Base-by-base conservation (phyloP, 2,888 invertebrate species). In the Acheta domesticus region DNA sequence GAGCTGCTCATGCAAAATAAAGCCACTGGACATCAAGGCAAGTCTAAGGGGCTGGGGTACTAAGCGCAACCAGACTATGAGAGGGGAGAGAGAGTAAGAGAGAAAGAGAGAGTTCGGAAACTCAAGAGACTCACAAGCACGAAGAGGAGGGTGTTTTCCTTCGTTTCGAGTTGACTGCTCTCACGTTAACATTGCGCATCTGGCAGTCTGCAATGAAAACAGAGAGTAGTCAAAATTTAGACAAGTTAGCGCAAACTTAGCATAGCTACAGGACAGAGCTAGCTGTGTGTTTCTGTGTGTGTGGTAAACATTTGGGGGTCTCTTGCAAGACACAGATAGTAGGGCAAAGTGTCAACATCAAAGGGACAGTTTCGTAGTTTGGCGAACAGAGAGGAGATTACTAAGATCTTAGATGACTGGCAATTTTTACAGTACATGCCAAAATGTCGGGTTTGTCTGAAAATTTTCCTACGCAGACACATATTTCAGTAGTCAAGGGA, bases 151-250 rank as follows among this genome's bases (percentile, higher is more conserved):
- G 88, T 88, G 90, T 88, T 89, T 90, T 90, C 89, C 90, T 90
- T 90, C 90, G 89, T 89, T 90, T 90, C 89, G 89, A 89, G 90
- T 90, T 90, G 90, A 91, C 91, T 90, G 91, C 91, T 90, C 91
- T 91, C 90, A 90, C 91, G 90, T 91, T 91, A 90, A 91, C 91
- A 91, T 91, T 91, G 90, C 91, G 91, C 91, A 90, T 91, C 91
- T 91, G 91, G 90, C 90, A 91, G 91, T 92, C 92, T 92, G 91
- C 91, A 92, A 92, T 91, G 91, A 91, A 90, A 91, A 91, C 91
- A 91, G 90, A 88, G 88, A 88, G 88, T 87, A 88, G 88, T 88
- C 88, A 88, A 83, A 82, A 83, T 83, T 83, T 82, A 82, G 82
- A 82, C 82, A 83, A 81, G 80, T 77, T 79, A 81, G 81, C 77